A percentile compares a stretch with the other conserved stretches of the same genome.
Evolutionary conservation across 23 tunicate genomes (phyloP).

Genomic region (Halocynthia roretzi): DNA sequence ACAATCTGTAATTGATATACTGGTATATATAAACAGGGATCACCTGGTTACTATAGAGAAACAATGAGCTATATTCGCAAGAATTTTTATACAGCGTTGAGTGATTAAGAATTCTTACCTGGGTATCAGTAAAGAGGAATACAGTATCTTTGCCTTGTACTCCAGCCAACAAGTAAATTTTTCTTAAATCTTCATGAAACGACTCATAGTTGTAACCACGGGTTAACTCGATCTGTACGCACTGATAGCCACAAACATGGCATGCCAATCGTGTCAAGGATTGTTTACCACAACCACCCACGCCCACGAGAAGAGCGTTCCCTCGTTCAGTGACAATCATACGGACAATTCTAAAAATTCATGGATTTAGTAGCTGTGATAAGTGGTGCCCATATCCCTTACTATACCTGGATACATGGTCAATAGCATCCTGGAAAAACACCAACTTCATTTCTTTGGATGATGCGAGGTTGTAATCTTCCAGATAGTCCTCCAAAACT

Average conservation of each 20-base stretch:
- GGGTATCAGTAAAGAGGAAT: constrained; percentile 95
- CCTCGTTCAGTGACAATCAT: constrained; percentile 95
- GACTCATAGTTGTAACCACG: constrained; percentile 94
- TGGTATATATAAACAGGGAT: neutral
- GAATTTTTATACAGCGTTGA: too few relatives aligned
- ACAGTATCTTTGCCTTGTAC: constrained; percentile 88
- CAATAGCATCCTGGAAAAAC: constrained; percentile 97
- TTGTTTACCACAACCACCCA: constrained; percentile 99
- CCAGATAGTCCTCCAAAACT: constrained; percentile 90
- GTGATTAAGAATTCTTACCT: constrained; percentile 24
- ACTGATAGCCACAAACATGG: constrained; percentile 88
- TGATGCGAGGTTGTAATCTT: constrained; percentile 86
- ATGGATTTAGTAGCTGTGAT: neutral
- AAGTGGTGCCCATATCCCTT: too few relatives aligned
- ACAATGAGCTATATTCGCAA: too few relatives aligned
- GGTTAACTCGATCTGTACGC: constrained; percentile 93
- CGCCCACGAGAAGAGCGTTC: constrained; percentile 96
- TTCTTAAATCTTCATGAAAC: constrained; percentile 93
- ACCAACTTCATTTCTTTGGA: constrained; percentile 97
- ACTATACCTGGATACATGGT: constrained; percentile 76
- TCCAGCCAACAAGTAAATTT: constrained; percentile 67
- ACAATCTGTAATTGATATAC: constrained; percentile 59
- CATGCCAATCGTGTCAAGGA: constrained; percentile 97
- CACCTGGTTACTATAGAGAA: too few relatives aligned
- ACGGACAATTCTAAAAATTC: constrained; percentile 44